Evolutionary conservation across 2,888 invertebrate genomes (phyloP), one percentile per base, ranked within the genome.

Genomic region (Dolichopus griseipennis): DNA sequence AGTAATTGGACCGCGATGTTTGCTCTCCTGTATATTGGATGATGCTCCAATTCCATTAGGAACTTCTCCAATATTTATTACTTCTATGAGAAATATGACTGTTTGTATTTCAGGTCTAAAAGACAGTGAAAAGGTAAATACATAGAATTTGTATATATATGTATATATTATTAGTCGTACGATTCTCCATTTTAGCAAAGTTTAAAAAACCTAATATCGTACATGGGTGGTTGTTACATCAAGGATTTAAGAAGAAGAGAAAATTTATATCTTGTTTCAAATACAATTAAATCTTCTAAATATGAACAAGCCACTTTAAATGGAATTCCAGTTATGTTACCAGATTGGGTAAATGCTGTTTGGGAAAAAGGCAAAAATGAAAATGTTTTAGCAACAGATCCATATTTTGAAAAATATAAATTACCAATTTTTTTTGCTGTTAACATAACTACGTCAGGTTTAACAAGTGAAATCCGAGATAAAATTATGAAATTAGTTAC

Each of bases 231-330:
- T 0, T 81, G 85, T 64, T 91, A 87, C 75, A 86, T 83, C 65
- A 84, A 86, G 67, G 85, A 84, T 66, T 81, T 92, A 65, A 52
- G 52, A 7, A 85, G 87, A 12, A 83, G 83, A 37, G 84, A 85
- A 67, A 88, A 90, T 1, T 95, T 94, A 9, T 94, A 95, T 82
- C 83, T 96, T 22, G 84, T 96, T 3, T 90, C 93, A 1, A 88
- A 89, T 75, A 88, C 87, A 37, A 90, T 91, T 0, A 84, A 88
- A 70, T 90, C 91, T 0, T 87, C 87, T 68, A 93, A 93, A 79
- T 92, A 92, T 78, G 85, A 88, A 81, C 91, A 79, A 67, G 82
- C 79, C 2, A 77, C 76, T 0, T 70, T 79, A 6, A 77, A 77
- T 67, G 76, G 73, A 5, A 85, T 90, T 69, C 88, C 89, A 41